Conservation (phyloP, 2,888 invertebrate genomes). For the Lochmaea capreae region DNA sequence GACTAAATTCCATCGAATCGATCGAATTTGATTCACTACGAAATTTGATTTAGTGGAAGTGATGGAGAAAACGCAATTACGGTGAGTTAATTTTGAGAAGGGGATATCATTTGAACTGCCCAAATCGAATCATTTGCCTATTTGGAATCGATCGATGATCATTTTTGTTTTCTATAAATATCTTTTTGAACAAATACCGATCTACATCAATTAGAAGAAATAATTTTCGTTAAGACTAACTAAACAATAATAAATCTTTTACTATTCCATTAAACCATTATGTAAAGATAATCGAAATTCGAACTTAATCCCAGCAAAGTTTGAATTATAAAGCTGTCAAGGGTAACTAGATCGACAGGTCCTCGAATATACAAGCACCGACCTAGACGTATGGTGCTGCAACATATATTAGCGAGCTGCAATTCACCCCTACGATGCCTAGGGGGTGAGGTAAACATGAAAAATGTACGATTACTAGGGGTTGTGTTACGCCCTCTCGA, state of each 20-base stretch:
- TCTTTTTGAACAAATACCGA: too few species aligned
- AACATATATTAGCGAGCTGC: conserved; percentile 64
- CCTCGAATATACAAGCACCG: conserved; percentile 57
- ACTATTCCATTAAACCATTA: not conserved
- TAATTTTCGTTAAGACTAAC: too few species aligned
- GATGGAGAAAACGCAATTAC: conserved; percentile 27
- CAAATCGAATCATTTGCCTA: conserved; percentile 22
- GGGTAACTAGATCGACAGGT: conserved; percentile 60
- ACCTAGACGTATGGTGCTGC: conserved; percentile 59
- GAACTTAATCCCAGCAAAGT: conserved; percentile 27
- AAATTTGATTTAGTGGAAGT: conserved; percentile 27
- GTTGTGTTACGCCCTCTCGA: conserved; percentile 58
- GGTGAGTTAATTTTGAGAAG: conserved; percentile 17
- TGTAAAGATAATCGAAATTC: conserved; percentile 27
- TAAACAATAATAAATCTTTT: not conserved
- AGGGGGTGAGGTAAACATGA: conserved; percentile 58
- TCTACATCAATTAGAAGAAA: too few species aligned
- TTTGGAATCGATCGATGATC: conserved; percentile 12
- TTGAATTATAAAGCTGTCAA: conserved; percentile 55
- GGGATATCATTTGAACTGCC: conserved; percentile 17
- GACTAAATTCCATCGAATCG: conserved; percentile 14
- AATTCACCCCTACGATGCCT: conserved; percentile 56
- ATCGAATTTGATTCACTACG: conserved; percentile 24
- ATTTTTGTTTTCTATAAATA: not conserved
- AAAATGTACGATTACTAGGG: conserved; percentile 60